Conservation (phyloP, 2,888 invertebrate species). For the Gari tellinella region DNA sequence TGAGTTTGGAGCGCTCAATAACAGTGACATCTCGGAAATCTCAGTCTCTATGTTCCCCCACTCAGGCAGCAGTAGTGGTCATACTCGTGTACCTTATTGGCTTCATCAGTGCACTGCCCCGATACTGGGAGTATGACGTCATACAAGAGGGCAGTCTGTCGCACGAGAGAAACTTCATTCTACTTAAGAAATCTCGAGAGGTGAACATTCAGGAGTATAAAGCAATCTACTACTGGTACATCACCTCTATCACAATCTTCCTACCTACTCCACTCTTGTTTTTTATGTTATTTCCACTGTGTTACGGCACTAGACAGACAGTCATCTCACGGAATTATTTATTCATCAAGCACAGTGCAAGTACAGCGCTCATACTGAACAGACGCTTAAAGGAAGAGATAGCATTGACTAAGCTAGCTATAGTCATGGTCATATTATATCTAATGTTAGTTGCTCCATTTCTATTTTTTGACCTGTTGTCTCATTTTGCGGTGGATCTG, state of each 20-base stretch:
- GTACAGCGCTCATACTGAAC: conserved; percentile 72
- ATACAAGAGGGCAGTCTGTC: conserved; percentile 39
- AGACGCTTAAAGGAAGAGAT: conserved; percentile 77
- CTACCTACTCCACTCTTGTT: conserved; percentile 77
- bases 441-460: conserved; percentile 78
- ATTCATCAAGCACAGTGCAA: conserved; percentile 71
- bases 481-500: conserved; percentile 63
- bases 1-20: conserved; percentile 78
- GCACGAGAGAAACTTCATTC: conserved; percentile 48
- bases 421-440: conserved; percentile 75
- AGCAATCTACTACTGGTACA: conserved; percentile 82
- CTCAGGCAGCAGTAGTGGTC: conserved; percentile 78
- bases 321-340: conserved; percentile 68
- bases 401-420: conserved; percentile 73
- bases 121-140: conserved; percentile 81
- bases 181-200: conserved; percentile 70
- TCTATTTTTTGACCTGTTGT: conserved; percentile 72
- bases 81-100: conserved; percentile 79
- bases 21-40: conserved; percentile 74
- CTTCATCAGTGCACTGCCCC: conserved; percentile 79
- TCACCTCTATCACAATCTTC: conserved; percentile 78
- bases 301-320: conserved; percentile 69
- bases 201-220: conserved; percentile 78
- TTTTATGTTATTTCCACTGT: conserved; percentile 71
- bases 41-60: conserved; percentile 72